These are phyloP conservation scores for Heliconius sara DNA, from an alignment of 2,888 invertebrate species.

Conservation along the genomic window DNA sequence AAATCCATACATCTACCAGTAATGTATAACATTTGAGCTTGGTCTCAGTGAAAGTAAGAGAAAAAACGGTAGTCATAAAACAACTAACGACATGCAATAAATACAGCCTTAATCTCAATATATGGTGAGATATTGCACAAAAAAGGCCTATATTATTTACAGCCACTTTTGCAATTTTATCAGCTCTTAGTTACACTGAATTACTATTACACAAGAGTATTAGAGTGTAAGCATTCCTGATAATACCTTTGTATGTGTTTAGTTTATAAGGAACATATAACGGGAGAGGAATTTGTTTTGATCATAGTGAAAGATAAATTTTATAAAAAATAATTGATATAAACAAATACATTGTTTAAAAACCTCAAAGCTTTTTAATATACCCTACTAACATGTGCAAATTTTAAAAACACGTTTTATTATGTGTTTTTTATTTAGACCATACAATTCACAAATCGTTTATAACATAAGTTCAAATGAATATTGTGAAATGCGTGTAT, in stretches of 20 bases:
- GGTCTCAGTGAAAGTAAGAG: conserved; percentile 43
- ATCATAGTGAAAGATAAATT: background rate
- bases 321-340: too few species aligned
- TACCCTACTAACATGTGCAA: too few species aligned
- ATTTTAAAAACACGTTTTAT: background rate
- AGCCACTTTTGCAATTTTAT: conserved; percentile 18
- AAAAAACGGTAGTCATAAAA: conserved; percentile 39
- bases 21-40: conserved; percentile 27
- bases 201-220: conserved; percentile 10
- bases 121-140: conserved; percentile 13
- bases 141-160: conserved; percentile 20
- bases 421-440: too few species aligned
- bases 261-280: background rate
- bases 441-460: too few species aligned
- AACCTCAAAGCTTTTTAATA: too few species aligned
- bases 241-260: background rate
- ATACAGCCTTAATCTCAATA: conserved; percentile 37
- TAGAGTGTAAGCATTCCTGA: conserved; percentile 7
- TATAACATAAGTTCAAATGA: too few species aligned
- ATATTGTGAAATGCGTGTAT: too few species aligned
- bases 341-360: too few species aligned
- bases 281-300: background rate
- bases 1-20: conserved; percentile 15
- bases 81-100: conserved; percentile 40
- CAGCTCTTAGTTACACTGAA: conserved; percentile 11